Evolutionary conservation across 2,797 vertebrate genomes (phyloP).

Genomic region (Halcyon chelicuti): DNA sequence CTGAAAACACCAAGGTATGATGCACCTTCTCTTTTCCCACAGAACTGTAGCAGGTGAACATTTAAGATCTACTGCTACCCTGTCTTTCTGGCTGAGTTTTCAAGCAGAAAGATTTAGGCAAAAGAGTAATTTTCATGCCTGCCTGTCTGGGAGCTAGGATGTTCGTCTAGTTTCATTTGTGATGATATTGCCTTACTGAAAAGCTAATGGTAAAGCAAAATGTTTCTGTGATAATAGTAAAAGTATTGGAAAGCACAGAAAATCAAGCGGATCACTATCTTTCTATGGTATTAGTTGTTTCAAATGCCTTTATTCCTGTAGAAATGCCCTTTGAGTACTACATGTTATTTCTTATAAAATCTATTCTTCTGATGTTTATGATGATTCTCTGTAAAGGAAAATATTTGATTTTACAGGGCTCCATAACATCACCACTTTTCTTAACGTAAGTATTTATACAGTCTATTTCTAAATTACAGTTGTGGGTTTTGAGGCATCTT

Average conservation of each 20-base stretch:
- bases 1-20: neutral
- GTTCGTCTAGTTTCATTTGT: neutral
- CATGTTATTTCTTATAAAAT: neutral
- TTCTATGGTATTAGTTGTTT: neutral
- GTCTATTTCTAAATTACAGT: neutral
- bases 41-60: neutral
- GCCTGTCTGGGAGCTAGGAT: accelerated
- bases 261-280: neutral
- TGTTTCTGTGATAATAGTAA: neutral
- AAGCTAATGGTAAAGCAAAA: neutral
- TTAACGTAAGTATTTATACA: conserved; percentile 68
- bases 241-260: neutral
- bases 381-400: neutral
- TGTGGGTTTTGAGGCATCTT: neutral
- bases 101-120: neutral
- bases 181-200: neutral
- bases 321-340: neutral
- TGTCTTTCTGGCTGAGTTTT: neutral
- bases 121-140: neutral
- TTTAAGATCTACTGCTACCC: neutral
- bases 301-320: neutral
- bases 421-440: conserved; percentile 16
- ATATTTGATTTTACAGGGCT: conserved; percentile 61
- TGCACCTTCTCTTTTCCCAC: neutral
- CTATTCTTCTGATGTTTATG: neutral